Evolutionary conservation across 2,888 invertebrate species (phyloP).

Genomic region (Drosophila neoperkinsi): DNA sequence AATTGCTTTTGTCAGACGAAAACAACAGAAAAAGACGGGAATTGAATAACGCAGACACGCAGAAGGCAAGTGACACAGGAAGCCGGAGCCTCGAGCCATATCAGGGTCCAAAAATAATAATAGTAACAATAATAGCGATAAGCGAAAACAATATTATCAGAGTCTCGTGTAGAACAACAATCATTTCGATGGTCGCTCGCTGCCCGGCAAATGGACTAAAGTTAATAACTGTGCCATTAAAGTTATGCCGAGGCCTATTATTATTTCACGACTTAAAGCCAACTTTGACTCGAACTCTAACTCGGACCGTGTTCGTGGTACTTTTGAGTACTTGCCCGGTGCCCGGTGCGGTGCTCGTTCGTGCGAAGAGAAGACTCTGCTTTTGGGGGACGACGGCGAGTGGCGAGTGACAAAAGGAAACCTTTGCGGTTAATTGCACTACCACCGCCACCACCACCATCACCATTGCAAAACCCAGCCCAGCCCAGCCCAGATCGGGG

Average conservation of each 20-base stretch:
- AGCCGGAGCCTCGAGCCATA: constrained; percentile 25
- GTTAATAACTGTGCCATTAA: constrained; percentile 74
- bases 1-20: constrained; percentile 14
- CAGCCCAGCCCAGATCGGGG: not conserved
- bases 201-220: constrained; percentile 51
- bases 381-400: constrained; percentile 6
- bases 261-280: constrained; percentile 73
- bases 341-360: constrained; percentile 14
- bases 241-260: constrained; percentile 58
- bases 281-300: constrained; percentile 7
- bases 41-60: constrained; percentile 26
- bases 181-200: constrained; percentile 49
- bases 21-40: not conserved
- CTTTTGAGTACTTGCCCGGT: not conserved
- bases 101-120: constrained; percentile 2
- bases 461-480: not conserved
- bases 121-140: constrained; percentile 46
- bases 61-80: not conserved
- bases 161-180: constrained; percentile 40
- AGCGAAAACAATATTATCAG: constrained; percentile 48
- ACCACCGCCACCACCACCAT: constrained; percentile 32
- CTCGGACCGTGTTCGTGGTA: constrained; percentile 2
- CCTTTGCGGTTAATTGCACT: constrained; percentile 77
- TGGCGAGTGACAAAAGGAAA: constrained; percentile 72
- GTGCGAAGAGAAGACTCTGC: constrained; percentile 37